Base-by-base conservation (phyloP, 2,113 vertebrate genomes). In the Paramormyrops kingsleyae region DNA sequence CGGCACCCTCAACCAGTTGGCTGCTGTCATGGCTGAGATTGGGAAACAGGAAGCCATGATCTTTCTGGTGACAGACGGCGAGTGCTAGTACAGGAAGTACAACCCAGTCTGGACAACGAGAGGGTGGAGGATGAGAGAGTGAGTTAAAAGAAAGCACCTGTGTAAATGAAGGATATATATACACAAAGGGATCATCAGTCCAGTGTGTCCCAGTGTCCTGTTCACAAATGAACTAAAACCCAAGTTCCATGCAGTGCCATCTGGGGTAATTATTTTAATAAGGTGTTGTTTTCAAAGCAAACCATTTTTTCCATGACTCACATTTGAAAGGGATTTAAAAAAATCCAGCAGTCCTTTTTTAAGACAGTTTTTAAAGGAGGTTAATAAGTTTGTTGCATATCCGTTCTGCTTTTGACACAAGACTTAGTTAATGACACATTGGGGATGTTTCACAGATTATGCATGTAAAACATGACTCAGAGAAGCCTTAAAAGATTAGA, bases 1-100 rank as follows among this genome's bases (percentile, higher is more conserved):
- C 1, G 98, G 99, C 93, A 99, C 99, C 96, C 97, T 99, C 95
- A 97, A 98, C 90, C 98, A 98, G 96, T 95, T 99, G 95, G 99
- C 99, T 0, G 95, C 97, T 0, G 97, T 98, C 2, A 98, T 99
- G 97, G 97, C 98, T 0, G 98, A 99, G 93, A 97, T 99, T 83
- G 98, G 99, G 95, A 99, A 98, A 94, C 99, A 99, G 92, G 98
- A 99, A 8, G 92, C 97, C 92, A 97, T 98, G 95, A 98, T 99
- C 93, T 99, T 99, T 91, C 95, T 98, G 47, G 97, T 99, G 93
- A 99, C 98, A 0, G 99, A 99, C 92, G 99, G 98, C 0, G 99
- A 99, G 92, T 99, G 99, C 97, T 99, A 96, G 95, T 96, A 92
- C 85, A 46, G 42, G 62, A 24, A 24, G 39, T 39, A 39, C 50